Percentiles rank a stretch among this genome's conserved stretches.
Conservation (phyloP, 2,113 vertebrate genomes). For the Hippocampus zosterae region DNA sequence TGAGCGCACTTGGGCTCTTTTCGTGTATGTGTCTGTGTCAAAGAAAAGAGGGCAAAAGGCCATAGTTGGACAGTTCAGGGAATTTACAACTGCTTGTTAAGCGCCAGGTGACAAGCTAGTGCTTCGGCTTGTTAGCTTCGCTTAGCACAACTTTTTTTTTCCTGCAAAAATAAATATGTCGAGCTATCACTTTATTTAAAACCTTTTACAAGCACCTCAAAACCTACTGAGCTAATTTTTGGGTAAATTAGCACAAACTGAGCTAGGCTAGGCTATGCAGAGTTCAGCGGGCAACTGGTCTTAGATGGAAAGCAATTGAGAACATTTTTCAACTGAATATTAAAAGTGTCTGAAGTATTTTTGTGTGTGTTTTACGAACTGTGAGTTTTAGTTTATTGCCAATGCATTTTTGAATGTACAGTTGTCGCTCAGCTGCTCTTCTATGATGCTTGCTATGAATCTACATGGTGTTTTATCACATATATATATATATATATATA, state of each 20-base stretch:
- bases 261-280: background rate
- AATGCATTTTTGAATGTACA: constrained; percentile 68
- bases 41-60: background rate
- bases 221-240: background rate
- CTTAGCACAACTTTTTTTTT: background rate
- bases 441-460: constrained; percentile 62
- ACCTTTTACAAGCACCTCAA: background rate
- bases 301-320: background rate
- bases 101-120: background rate
- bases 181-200: background rate
- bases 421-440: constrained; percentile 65
- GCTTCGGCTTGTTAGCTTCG: background rate
- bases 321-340: constrained; percentile 12
- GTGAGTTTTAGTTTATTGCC: constrained; percentile 40
- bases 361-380: constrained; percentile 23
- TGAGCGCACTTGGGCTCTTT: background rate
- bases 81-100: background rate
- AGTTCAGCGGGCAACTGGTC: background rate
- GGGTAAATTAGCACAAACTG: background rate
- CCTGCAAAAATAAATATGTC: background rate
- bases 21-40: constrained; percentile 9
- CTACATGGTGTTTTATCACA: constrained; percentile 63
- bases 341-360: constrained; percentile 12
- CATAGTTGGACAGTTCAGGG: constrained; percentile 13
- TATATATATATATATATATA: constrained; percentile 7